Percentiles rank a stretch among this genome's conserved stretches.
These are phyloP conservation scores for Anguilla rostrata DNA, from an alignment of 2,113 vertebrate genomes.

Conservation along the genomic window DNA sequence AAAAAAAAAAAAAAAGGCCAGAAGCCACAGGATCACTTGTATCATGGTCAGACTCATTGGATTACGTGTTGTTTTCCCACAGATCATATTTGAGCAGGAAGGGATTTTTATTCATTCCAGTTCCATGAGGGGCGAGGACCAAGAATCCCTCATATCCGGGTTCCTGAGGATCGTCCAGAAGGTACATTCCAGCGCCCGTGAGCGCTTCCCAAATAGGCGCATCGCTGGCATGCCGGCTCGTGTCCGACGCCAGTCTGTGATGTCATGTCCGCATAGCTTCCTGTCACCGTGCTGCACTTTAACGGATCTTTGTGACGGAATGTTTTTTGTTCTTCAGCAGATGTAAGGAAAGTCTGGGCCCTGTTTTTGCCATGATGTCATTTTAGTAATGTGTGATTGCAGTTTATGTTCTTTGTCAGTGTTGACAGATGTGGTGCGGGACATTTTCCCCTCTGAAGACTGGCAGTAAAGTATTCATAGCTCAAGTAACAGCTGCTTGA, in stretches of 20 bases:
- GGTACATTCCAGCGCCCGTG: conserved; percentile 58
- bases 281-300: neutral
- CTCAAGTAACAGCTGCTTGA: neutral
- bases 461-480: neutral
- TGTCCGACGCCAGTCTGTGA: neutral
- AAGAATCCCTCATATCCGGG: conserved; percentile 83
- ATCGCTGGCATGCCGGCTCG: neutral
- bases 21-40: too few species aligned
- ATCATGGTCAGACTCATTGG: neutral
- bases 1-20: too few species aligned
- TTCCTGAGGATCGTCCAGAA: conserved; percentile 86
- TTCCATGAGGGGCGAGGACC: conserved; percentile 77
- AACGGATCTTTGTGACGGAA: neutral
- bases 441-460: neutral
- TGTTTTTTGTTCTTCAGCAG: neutral
- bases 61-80: conserved; percentile 12
- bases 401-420: neutral
- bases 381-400: neutral
- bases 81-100: conserved; percentile 91
- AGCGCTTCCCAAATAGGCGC: neutral
- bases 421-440: neutral
- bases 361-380: neutral
- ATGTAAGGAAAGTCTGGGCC: neutral
- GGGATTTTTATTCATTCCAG: conserved; percentile 89
- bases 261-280: neutral